Conservation (phyloP, 2,888 invertebrate species). For the Ernsta delagoae region DNA sequence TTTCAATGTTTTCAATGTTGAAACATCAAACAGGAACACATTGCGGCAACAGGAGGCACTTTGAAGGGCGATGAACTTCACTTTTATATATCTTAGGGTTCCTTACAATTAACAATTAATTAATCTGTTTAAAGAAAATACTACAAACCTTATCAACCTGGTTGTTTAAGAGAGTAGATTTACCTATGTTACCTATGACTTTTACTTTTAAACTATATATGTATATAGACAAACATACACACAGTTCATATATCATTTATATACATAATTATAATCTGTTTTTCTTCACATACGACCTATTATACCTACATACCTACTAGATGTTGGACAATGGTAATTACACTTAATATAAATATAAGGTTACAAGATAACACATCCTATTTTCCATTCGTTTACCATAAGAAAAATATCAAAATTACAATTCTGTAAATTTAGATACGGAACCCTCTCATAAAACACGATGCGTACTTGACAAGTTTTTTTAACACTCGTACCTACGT, state of each 20-base stretch:
- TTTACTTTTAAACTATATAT: too few species aligned
- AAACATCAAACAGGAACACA: constrained; percentile 55
- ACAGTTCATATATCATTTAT: too few species aligned
- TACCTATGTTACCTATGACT: too few species aligned
- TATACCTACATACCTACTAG: too few species aligned
- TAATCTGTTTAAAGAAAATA: too few species aligned
- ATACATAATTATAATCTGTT: too few species aligned
- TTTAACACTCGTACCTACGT: constrained; percentile 33
- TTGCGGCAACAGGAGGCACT: constrained; percentile 56
- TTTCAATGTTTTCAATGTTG: constrained; percentile 47
- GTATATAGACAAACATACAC: too few species aligned
- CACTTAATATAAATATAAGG: too few species aligned
- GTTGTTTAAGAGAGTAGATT: too few species aligned
- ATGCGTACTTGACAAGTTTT: constrained; percentile 35
- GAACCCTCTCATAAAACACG: constrained; percentile 1
- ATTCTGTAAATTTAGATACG: not conserved
- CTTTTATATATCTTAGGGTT: constrained; percentile 40
- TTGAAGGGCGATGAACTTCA: constrained; percentile 54
- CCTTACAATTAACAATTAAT: not conserved
- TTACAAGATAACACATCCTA: not conserved
- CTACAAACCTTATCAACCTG: too few species aligned
- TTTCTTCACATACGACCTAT: too few species aligned
- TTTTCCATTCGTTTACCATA: not conserved
- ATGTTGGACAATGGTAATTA: too few species aligned
- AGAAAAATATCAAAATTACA: not conserved